Evolutionary conservation across 2,888 invertebrate species (phyloP).

Genomic region (Nephrotoma appendiculata): DNA sequence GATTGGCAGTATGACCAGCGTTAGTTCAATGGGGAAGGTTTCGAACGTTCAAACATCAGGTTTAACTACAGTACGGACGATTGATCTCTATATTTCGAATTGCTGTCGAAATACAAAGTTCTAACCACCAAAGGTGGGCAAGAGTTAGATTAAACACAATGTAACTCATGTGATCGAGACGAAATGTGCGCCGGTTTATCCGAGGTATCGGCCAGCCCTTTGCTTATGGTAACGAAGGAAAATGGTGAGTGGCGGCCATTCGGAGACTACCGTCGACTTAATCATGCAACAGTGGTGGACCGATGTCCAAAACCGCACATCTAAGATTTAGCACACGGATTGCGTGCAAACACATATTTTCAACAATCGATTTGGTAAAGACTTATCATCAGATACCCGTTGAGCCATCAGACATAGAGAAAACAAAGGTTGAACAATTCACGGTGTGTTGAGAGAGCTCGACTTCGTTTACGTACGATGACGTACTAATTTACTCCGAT

Average conservation of each 20-base stretch:
- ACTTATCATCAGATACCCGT: background rate
- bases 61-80: background rate
- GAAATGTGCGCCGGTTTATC: background rate
- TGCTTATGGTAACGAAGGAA: background rate
- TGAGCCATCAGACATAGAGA: background rate
- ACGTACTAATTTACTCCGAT: too few relatives aligned
- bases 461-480: too few relatives aligned
- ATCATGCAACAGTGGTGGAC: background rate
- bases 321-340: background rate
- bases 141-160: background rate
- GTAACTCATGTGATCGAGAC: background rate
- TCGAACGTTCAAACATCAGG: background rate
- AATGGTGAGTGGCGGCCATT: background rate
- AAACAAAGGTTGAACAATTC: background rate
- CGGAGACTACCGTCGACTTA: background rate
- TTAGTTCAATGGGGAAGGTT: background rate
- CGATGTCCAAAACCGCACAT: background rate
- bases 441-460: too few relatives aligned
- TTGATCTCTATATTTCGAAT: background rate
- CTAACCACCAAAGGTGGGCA: rapidly evolving
- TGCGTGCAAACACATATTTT: background rate
- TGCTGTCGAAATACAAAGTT: background rate
- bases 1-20: background rate
- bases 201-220: background rate
- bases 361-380: background rate